Evolutionary conservation across 1,140 invertebrate genomes (phyloP).

Genomic region (Drosophila athabasca): DNA sequence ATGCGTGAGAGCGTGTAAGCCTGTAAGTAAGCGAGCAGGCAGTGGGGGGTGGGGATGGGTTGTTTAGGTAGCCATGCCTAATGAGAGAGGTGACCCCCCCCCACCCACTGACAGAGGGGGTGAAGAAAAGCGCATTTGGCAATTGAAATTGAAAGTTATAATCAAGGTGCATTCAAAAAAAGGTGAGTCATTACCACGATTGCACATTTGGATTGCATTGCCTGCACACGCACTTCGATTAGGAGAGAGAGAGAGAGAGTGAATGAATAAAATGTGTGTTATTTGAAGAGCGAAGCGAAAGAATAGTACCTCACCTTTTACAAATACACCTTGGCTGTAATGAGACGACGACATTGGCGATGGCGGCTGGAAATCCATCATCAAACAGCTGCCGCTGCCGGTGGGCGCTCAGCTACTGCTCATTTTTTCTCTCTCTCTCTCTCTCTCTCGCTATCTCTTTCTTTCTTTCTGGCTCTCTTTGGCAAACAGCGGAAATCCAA

Average conservation of each 20-base stretch:
- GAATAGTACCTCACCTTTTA: no score
- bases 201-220: no score
- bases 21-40: background rate
- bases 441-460: background rate
- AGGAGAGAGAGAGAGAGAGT: no score
- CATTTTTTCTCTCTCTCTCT: no score
- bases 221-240: no score
- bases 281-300: no score
- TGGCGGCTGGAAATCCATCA: constrained; percentile 66
- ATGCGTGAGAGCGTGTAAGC: constrained; percentile 24
- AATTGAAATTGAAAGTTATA: constrained; percentile 81
- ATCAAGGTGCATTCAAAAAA: constrained; percentile 24
- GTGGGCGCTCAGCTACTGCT: constrained; percentile 15
- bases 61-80: background rate
- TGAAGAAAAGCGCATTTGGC: constrained; percentile 47
- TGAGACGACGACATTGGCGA: background rate
- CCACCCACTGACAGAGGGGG: background rate
- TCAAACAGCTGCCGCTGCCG: constrained; percentile 61
- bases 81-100: constrained; percentile 8
- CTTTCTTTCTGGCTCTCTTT: constrained; percentile 12
- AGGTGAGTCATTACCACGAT: background rate
- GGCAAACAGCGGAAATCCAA: constrained; percentile 75
- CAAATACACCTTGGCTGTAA: no score
- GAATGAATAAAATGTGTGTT: no score
- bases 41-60: constrained; percentile 6